Base-by-base conservation (phyloP, 53 echinoderm and acorn worm genomes). In the Antedon mediterranea region DNA sequence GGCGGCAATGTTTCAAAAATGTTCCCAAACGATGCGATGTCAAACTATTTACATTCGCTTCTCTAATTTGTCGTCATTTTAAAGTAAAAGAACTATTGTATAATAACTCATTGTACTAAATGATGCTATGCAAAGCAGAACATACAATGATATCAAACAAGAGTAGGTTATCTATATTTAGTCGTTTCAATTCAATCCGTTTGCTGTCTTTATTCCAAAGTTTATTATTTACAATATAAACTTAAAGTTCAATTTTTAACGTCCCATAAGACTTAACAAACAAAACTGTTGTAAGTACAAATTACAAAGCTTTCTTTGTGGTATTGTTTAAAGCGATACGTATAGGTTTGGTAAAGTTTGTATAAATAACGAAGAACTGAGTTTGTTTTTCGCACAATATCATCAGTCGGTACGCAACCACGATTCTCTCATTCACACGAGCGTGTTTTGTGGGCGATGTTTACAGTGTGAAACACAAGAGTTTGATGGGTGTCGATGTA, bases 321-420 rank as follows among this genome's bases (percentile, higher is more conserved):
- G 2, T 26, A 57, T 23, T 57, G 23, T 23, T 18, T 23, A 57
- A 57, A 57, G 57, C 57, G 57, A 57, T 57, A 57, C 57, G 14
- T 57, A 57, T 57, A 57, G 57, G 7, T 57, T 57, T 6, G n/a
- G n/a, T n/a, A n/a, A n/a, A n/a, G 57, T 8, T 11, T 18, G 11
- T 23, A 18, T 57, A 26, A 18, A 57, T 57, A 57, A 57, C 9
- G 9, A 57, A 57, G 57, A 57, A 18, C 23, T 18, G 9, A 57
- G 57, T 57, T 57, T 57, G 57, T 57, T 57, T 57, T 57, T 57
- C 57, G 57, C 57, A 57, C 57, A 57, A 57, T 57, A 57, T 57
- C 57, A 18, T 57, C 57, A 57, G 23, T 57, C 23, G 57, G 57
- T 57, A 5, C 20, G 23, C 7, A 57, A 23, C 9, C 57, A 15